phyloP scores from a whole-genome alignment of 1,140 invertebrate species.

The Triops cancriformis region DNA sequence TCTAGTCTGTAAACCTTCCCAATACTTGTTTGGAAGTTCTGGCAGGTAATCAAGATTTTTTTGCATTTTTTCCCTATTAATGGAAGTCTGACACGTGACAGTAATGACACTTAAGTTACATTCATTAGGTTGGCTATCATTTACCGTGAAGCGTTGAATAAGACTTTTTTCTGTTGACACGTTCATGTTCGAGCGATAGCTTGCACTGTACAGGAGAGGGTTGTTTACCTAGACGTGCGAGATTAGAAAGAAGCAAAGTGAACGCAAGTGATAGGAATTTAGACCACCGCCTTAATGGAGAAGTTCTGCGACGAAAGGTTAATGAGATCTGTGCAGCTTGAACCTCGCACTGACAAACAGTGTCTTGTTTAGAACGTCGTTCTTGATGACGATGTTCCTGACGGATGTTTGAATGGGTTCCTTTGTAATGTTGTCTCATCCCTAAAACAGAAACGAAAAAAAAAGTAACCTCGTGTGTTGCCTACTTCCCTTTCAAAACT shows the following conservation, averaged over 20 bases:
- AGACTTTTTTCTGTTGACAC: neutral
- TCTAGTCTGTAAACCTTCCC: too few species aligned
- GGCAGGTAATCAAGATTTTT: too few species aligned
- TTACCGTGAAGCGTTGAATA: neutral
- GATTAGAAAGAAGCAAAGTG: neutral
- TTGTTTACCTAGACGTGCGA: neutral
- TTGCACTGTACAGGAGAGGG: neutral
- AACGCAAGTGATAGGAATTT: neutral
- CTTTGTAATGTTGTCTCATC: too few species aligned
- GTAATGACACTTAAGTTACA: too few species aligned
- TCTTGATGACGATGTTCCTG: neutral
- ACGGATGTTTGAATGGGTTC: neutral
- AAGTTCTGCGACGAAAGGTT: neutral
- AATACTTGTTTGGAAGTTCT: too few species aligned
- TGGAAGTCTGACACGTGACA: too few species aligned
- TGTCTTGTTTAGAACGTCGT: neutral
- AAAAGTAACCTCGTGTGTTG: too few species aligned
- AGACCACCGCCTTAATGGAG: neutral
- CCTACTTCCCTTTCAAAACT: too few species aligned
- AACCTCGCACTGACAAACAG: neutral
- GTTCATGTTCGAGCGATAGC: neutral
- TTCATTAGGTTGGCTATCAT: neutral
- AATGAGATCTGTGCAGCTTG: neutral
- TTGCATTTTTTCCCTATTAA: too few species aligned
- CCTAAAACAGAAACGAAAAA: too few species aligned